Percentiles rank a stretch among this genome's conserved stretches.
phyloP scores from a whole-genome alignment of 2,797 vertebrate species.

The Cyclura pinguis region DNA sequence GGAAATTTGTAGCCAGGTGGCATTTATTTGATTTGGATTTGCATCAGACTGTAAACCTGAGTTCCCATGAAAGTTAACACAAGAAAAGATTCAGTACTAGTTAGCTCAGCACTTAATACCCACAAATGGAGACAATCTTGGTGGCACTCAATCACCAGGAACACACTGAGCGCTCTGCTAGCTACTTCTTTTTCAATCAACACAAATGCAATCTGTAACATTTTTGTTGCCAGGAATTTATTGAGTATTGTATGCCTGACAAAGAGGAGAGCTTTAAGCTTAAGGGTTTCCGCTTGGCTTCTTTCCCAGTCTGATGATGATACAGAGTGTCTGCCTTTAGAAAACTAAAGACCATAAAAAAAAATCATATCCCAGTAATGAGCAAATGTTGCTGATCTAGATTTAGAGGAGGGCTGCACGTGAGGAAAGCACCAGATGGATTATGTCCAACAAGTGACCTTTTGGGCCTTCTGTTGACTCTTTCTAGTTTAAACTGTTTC shows the following conservation, averaged over 20 bases:
- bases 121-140: not conserved
- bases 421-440: constrained; percentile 54
- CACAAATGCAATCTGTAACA: constrained; percentile 50
- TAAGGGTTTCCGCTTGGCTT: constrained; percentile 65
- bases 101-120: not conserved
- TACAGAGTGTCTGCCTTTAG: constrained; percentile 47
- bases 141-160: rapidly evolving
- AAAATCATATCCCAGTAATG: constrained; percentile 47
- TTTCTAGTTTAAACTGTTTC: constrained; percentile 47
- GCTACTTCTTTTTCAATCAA: constrained; percentile 46
- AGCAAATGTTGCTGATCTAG: constrained; percentile 52
- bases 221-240: constrained; percentile 58
- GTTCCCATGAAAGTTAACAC: not conserved
- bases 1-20: not conserved
- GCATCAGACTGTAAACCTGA: not conserved
- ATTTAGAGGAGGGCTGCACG: constrained; percentile 34
- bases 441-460: constrained; percentile 56
- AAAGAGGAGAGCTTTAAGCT: constrained; percentile 61
- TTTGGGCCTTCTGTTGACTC: constrained; percentile 31
- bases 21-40: not conserved
- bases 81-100: not conserved
- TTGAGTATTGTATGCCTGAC: constrained; percentile 59
- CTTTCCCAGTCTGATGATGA: constrained; percentile 55
- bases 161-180: constrained; percentile 14
- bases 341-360: constrained; percentile 60